phyloP scores from a whole-genome alignment of 2,113 vertebrate genomes.

The Fulica atra region DNA sequence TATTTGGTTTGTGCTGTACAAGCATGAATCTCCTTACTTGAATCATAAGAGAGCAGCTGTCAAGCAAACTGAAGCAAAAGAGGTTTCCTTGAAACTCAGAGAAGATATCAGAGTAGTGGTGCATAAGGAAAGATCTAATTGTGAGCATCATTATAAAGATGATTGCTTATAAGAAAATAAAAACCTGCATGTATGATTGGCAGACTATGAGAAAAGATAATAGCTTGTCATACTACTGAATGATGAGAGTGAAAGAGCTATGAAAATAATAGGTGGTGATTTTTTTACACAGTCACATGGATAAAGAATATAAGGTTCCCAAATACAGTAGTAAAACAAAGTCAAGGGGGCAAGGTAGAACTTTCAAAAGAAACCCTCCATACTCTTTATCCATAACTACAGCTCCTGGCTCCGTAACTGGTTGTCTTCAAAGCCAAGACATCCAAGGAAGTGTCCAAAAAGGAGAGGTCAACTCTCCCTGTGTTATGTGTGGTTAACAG shows the following conservation, averaged over 20 bases:
- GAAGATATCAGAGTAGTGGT: neutral
- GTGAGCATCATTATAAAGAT: neutral
- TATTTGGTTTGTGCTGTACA: neutral
- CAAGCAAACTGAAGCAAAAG: neutral
- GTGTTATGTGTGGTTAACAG: neutral
- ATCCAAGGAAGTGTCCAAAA: neutral
- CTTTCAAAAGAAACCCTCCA: neutral
- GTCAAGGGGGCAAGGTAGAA: neutral
- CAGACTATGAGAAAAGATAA: constrained; percentile 16
- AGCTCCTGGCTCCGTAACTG: neutral
- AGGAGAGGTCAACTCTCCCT: neutral
- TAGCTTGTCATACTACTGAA: neutral
- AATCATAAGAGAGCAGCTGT: neutral
- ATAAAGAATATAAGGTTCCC: neutral
- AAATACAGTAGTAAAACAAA: neutral
- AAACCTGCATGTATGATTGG: neutral
- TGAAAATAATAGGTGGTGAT: neutral
- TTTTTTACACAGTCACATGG: neutral
- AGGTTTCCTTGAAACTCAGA: neutral
- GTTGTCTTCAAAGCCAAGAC: neutral
- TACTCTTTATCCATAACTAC: neutral
- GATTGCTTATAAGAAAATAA: neutral
- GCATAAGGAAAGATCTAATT: neutral
- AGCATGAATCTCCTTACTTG: neutral
- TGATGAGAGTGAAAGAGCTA: neutral